Conservation (phyloP, 2,113 vertebrate species). For the Galbula dea region DNA sequence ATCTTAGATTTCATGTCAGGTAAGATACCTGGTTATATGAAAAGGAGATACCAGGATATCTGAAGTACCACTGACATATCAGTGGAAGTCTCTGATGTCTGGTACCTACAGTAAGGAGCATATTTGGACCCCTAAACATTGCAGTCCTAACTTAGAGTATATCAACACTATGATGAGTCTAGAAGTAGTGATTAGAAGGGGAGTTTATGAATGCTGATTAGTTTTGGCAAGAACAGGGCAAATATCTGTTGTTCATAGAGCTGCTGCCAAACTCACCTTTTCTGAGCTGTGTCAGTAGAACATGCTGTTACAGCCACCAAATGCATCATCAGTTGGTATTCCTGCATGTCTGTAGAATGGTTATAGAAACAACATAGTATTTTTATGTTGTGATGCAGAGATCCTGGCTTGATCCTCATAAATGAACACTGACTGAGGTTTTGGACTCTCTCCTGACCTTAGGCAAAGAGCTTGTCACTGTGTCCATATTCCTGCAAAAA, state of each 20-base stretch:
- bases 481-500: neutral
- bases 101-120: neutral
- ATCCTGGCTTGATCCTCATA: neutral
- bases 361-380: neutral
- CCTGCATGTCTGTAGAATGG: neutral
- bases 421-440: neutral
- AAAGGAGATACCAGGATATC: neutral
- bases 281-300: neutral
- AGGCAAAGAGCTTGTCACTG: neutral
- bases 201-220: neutral
- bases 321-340: neutral
- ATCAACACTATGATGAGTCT: neutral
- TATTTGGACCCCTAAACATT: neutral
- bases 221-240: neutral
- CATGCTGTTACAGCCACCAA: neutral
- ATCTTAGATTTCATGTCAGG: neutral
- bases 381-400: neutral
- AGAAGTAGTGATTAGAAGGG: neutral
- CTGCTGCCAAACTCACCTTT: neutral
- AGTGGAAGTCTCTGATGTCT: neutral
- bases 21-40: neutral
- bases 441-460: neutral
- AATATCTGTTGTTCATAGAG: rapidly evolving
- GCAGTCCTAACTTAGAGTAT: neutral
- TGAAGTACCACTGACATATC: neutral